Evolutionary conservation across 2,888 invertebrate species (phyloP).

Genomic region (Drosophila recens): DNA sequence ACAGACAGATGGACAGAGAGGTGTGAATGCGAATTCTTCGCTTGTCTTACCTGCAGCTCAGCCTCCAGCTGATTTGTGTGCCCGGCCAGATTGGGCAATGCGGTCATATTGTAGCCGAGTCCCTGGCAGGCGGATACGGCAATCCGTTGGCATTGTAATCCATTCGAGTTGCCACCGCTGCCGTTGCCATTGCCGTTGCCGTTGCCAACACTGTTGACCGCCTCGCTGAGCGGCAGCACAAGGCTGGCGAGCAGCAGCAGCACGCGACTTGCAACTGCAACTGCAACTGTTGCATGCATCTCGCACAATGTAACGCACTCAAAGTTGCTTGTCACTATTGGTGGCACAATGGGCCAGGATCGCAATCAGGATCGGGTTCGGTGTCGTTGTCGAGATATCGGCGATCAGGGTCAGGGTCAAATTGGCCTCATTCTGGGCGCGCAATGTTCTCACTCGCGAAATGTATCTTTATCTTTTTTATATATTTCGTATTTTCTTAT

Average conservation of each 20-base stretch:
- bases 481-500: neutral
- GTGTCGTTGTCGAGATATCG: conserved; percentile 6
- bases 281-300: conserved; percentile 10
- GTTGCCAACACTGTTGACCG: conserved; percentile 16
- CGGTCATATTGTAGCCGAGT: conserved; percentile 94
- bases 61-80: conserved; percentile 93
- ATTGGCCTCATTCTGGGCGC: conserved; percentile 43
- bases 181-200: conserved; percentile 11
- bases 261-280: conserved; percentile 19
- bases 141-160: conserved; percentile 91
- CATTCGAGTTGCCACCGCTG: conserved; percentile 69
- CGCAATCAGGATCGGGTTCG: neutral
- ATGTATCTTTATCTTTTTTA: conserved; percentile 6
- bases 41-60: conserved; percentile 89
- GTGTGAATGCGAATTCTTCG: neutral
- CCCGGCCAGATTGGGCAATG: conserved; percentile 94
- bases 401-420: conserved; percentile 32
- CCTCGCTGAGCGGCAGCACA: conserved; percentile 12
- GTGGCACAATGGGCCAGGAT: neutral
- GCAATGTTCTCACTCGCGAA: conserved; percentile 31
- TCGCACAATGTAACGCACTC: neutral
- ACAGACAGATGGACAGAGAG: neutral
- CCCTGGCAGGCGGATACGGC: conserved; percentile 92
- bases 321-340: conserved; percentile 8
- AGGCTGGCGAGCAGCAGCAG: conserved; percentile 24